These are phyloP conservation scores for Noctilio leporinus DNA, from an alignment of 2,113 vertebrate species.

Conservation along the genomic window DNA sequence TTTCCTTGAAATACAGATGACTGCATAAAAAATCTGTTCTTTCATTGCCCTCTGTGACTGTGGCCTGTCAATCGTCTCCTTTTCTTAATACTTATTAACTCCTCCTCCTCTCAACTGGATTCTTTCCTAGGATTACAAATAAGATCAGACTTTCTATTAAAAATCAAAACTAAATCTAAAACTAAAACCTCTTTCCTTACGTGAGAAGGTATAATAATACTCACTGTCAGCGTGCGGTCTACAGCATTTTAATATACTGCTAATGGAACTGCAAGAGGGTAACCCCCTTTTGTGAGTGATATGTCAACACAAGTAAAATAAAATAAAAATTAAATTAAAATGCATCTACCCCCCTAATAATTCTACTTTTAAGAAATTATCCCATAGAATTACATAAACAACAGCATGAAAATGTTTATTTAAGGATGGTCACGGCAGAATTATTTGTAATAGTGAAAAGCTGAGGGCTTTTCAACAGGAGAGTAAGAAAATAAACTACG, in stretches of 20 bases:
- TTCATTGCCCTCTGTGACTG: background rate
- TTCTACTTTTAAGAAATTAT: slow-evolving; percentile 12
- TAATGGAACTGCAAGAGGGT: background rate
- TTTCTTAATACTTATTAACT: background rate
- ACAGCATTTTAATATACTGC: background rate
- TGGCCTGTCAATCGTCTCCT: background rate
- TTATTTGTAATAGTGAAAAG: slow-evolving; percentile 17
- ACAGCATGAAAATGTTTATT: background rate
- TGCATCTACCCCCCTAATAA: background rate
- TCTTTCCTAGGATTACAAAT: background rate
- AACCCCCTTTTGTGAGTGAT: background rate
- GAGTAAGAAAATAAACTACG: background rate
- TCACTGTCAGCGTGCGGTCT: background rate
- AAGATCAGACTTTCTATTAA: background rate
- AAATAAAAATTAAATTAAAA: slow-evolving; percentile 29
- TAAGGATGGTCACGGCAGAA: background rate
- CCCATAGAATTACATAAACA: background rate
- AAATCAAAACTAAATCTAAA: slow-evolving; percentile 15
- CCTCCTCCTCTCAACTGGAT: background rate
- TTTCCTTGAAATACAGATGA: slow-evolving; percentile 13
- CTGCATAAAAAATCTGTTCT: background rate
- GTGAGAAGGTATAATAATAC: background rate
- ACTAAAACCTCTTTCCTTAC: background rate
- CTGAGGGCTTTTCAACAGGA: background rate
- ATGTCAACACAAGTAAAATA: background rate